Evolutionary conservation across 2,113 vertebrate genomes (phyloP).

Genomic region (Paratilapia polleni): DNA sequence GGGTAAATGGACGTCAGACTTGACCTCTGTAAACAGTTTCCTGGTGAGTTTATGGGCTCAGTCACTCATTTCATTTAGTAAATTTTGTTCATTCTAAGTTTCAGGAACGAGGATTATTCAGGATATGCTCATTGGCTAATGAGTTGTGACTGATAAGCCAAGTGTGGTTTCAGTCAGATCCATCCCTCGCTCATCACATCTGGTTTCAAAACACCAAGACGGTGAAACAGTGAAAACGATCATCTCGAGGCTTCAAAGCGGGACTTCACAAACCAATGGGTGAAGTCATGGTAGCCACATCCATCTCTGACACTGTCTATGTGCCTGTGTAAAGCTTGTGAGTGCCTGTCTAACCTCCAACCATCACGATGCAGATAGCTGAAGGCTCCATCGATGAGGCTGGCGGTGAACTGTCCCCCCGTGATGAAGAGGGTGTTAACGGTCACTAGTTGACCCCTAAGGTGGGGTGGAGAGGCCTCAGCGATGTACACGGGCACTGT

Average conservation of each 20-base stretch:
- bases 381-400: constrained; percentile 93
- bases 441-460: constrained; percentile 95
- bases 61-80: too few relatives aligned
- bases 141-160: background rate
- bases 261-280: background rate
- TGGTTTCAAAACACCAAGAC: too few relatives aligned
- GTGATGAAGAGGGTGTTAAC: constrained; percentile 98
- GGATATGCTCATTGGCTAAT: background rate
- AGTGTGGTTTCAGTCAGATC: too few relatives aligned
- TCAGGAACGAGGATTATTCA: background rate
- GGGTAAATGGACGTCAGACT: background rate
- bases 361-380: constrained; percentile 91
- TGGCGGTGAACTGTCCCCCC: constrained; percentile 95
- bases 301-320: background rate
- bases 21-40: too few relatives aligned
- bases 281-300: background rate
- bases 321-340: background rate
- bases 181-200: too few relatives aligned
- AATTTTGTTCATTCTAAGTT: background rate
- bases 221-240: too few relatives aligned
- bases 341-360: constrained; percentile 87
- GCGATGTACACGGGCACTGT: constrained; percentile 97
- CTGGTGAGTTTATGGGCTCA: too few relatives aligned
- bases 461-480: constrained; percentile 91
- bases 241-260: background rate